A percentile compares a stretch with the other conserved stretches of the same genome.
These are phyloP conservation scores for Hylaeus volcanicus DNA, from an alignment of 1,140 invertebrate species.

Conservation along the genomic window DNA sequence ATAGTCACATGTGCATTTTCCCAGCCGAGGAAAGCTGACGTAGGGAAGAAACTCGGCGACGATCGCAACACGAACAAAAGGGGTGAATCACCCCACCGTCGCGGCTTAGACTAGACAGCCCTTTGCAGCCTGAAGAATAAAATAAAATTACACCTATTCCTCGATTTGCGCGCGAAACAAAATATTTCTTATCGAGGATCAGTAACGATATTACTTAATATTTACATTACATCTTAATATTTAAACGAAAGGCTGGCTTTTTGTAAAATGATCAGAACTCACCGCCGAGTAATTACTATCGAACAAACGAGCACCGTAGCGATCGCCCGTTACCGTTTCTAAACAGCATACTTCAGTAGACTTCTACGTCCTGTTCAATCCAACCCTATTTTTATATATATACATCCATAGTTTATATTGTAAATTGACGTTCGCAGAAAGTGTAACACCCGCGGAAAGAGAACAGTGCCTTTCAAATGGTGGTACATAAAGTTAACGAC, in stretches of 20 bases:
- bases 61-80: conserved; percentile 26
- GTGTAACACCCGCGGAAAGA: background rate
- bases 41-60: conserved; percentile 1
- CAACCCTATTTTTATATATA: background rate
- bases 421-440: too few species aligned
- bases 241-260: too few species aligned
- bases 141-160: background rate
- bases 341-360: background rate
- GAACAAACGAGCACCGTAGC: conserved; percentile 29
- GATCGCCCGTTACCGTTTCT: conserved; percentile 8
- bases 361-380: background rate
- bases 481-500: background rate
- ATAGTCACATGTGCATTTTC: conserved; percentile 34
- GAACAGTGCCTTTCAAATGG: background rate
- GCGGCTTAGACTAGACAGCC: background rate
- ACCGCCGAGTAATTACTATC: conserved; percentile 1
- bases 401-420: too few species aligned
- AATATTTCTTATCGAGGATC: background rate
- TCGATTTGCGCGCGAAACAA: background rate
- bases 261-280: background rate
- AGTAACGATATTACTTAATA: too few species aligned
- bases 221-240: too few species aligned
- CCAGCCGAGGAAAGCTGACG: conserved; percentile 37
- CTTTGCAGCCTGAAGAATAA: background rate
- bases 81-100: conserved; percentile 34